Percentiles rank a stretch among this genome's conserved stretches.
Evolutionary conservation across 2,888 invertebrate species (phyloP).

Genomic region (Aradus depressus): DNA sequence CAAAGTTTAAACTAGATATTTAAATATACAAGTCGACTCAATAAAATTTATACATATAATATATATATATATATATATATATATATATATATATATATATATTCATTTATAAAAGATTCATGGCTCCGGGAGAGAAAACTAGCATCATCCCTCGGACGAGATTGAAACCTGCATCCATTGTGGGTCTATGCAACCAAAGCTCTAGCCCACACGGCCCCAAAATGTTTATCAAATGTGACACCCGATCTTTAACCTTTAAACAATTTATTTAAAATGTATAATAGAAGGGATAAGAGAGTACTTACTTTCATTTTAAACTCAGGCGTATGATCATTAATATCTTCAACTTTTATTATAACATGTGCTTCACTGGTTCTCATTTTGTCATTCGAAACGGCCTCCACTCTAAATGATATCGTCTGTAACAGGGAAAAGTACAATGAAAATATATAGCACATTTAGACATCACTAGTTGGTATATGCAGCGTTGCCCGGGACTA

Average conservation of each 20-base stretch:
- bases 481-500: background rate
- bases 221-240: slow-evolving; percentile 2
- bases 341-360: slow-evolving; percentile 43
- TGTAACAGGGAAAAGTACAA: slow-evolving; percentile 29
- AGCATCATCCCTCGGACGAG: too few relatives aligned
- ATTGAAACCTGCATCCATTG: too few relatives aligned
- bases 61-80: too few relatives aligned
- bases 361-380: slow-evolving; percentile 35
- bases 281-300: slow-evolving; percentile 11
- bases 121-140: too few relatives aligned
- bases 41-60: too few relatives aligned
- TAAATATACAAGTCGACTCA: too few relatives aligned
- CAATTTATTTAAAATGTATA: background rate
- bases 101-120: too few relatives aligned
- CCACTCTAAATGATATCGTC: slow-evolving; percentile 40
- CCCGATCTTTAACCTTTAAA: background rate
- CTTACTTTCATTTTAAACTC: slow-evolving; percentile 44
- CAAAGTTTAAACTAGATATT: too few relatives aligned
- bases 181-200: too few relatives aligned
- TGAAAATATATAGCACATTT: too few relatives aligned
- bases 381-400: slow-evolving; percentile 37
- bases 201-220: too few relatives aligned
- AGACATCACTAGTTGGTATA: background rate
- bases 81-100: too few relatives aligned
- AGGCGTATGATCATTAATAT: slow-evolving; percentile 69